Percentiles rank a stretch among this genome's conserved stretches.
phyloP scores from a whole-genome alignment of 2,113 vertebrate genomes.

The Silurus asotus region DNA sequence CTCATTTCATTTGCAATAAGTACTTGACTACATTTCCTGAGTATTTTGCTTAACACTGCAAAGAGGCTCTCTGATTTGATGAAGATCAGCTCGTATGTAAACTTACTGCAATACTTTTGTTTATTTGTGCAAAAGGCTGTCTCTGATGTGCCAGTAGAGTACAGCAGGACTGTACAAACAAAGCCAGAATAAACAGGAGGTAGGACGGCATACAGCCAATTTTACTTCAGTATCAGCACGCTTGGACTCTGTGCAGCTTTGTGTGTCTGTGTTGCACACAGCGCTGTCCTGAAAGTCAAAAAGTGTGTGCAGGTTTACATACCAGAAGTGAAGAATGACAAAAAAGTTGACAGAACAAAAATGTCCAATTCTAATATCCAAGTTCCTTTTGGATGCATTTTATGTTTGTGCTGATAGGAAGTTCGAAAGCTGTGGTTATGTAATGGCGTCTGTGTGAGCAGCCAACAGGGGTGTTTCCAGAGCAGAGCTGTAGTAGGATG shows the following conservation, averaged over 20 bases:
- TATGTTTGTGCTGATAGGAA: conserved; percentile 60
- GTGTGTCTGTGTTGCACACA: conserved; percentile 13
- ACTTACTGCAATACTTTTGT: conserved; percentile 34
- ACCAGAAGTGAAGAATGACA: neutral
- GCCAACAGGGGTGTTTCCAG: conserved; percentile 74
- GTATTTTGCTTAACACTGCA: neutral
- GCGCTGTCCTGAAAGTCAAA: neutral
- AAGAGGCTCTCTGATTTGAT: neutral
- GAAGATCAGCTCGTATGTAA: neutral
- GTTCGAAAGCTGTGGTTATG: conserved; percentile 60
- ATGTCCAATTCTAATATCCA: neutral
- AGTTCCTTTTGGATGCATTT: conserved; percentile 54
- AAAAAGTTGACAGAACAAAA: conserved; percentile 4
- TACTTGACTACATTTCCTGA: neutral
- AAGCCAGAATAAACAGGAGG: conserved; percentile 27
- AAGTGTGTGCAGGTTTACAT: neutral
- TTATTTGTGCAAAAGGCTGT: conserved; percentile 53
- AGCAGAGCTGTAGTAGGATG: conserved; percentile 63
- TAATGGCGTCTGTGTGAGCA: conserved; percentile 63
- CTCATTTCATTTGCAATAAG: neutral
- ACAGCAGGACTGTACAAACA: conserved; percentile 52
- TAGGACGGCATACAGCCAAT: conserved; percentile 45
- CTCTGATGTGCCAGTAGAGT: conserved; percentile 46
- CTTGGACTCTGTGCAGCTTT: neutral
- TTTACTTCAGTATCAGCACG: conserved; percentile 30